Evolutionary conservation across 1,140 invertebrate species (phyloP), one percentile per base, ranked within the genome.

Genomic region (Diploscapter pachys): DNA sequence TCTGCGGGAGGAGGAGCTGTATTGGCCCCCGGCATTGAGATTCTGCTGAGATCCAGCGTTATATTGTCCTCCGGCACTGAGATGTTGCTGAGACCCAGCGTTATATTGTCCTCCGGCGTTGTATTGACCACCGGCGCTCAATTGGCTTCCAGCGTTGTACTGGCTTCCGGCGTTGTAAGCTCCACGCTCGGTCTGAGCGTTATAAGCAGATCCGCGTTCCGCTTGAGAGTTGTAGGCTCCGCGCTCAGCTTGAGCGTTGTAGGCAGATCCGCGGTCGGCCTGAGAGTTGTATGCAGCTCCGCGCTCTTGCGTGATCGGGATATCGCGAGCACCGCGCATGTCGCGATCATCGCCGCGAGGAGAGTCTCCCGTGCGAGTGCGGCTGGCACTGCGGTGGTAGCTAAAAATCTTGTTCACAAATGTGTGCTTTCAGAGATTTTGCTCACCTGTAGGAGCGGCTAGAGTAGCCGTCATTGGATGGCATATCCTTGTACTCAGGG

Each of bases 361-460:
- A 52, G 54, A 13, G 2, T 59, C 73, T 31, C 53, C 53, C 31
- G 51, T 69, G 57, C 70, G 70, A 52, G 49, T 65, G 9, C 71
- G 63, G 11, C 61, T 67, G 9, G 73, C 76, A 54, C 70, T 72
- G 5, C 71, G 71, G 52, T 67, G 76, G 48, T 77, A 77, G 51
- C 76, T 74, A 62, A 67, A 73, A 67, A 3, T 51, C 11, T 8
- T 3, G 5, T n/a, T 31, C 4, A 61, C 3, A 48, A 4, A 13
- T 31, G 31, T 4, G 57, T 59, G 13, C 9, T 11, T 9, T 59
- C 6, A 64, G 51, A 64, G 13, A 2, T 4, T 2, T 3, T 56
- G 5, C 52, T 57, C 63, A 74, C 72, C 73, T 74, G 51, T 74
- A 74, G 5, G 64, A 68, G 53, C 70, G 73, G 57, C 65, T 66